Conservation (phyloP, 1,140 invertebrate genomes). For the Brachionus sp. region DNA sequence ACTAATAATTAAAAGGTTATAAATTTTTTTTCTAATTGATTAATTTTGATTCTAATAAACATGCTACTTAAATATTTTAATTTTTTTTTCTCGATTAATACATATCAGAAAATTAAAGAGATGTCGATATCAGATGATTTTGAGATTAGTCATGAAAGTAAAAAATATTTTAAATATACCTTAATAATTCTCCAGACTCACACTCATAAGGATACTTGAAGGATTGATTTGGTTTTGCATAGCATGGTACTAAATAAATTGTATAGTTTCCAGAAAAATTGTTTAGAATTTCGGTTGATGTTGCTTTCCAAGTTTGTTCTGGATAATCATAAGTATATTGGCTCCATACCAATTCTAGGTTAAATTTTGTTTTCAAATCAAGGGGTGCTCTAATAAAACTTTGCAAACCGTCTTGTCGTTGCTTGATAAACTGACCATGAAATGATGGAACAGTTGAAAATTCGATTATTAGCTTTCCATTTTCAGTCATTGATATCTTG, state of each 20-base stretch:
- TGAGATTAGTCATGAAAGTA: slow-evolving; percentile 50
- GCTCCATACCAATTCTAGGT: slow-evolving; percentile 59
- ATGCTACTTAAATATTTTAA: too few species aligned
- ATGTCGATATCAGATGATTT: background rate
- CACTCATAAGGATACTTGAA: slow-evolving; percentile 48
- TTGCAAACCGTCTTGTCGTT: slow-evolving; percentile 52
- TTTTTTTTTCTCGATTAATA: too few species aligned
- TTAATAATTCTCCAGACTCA: slow-evolving; percentile 40
- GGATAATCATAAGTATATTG: slow-evolving; percentile 61
- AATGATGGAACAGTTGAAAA: slow-evolving; percentile 36
- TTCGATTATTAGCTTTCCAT: slow-evolving; percentile 11
- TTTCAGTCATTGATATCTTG: slow-evolving; percentile 53
- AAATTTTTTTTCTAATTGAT: too few species aligned
- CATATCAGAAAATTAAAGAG: too few species aligned
- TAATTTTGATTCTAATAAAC: too few species aligned
- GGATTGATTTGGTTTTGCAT: slow-evolving; percentile 53
- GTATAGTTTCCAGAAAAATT: slow-evolving; percentile 60
- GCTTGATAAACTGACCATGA: slow-evolving; percentile 59
- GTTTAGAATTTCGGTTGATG: slow-evolving; percentile 54
- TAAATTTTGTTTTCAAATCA: slow-evolving; percentile 54
- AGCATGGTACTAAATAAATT: slow-evolving; percentile 60
- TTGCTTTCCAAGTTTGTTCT: slow-evolving; percentile 61
- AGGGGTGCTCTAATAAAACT: slow-evolving; percentile 54
- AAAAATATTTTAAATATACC: slow-evolving; percentile 53
- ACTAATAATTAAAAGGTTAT: too few species aligned